Evolutionary conservation across 2,888 invertebrate species (phyloP).

Genomic region (Mactromeris polynyma): DNA sequence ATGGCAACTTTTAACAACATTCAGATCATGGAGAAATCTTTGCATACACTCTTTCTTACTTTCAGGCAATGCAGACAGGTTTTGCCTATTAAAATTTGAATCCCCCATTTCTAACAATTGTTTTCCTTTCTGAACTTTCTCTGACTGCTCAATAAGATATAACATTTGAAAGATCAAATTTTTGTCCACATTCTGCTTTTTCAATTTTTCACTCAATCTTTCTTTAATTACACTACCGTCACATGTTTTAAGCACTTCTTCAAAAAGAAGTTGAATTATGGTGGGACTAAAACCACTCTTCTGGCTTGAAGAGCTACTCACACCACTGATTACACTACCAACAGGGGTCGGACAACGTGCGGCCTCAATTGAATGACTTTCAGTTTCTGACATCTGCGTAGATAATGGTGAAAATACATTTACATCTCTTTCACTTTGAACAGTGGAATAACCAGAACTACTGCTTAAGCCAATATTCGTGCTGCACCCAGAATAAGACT

Average conservation of each 20-base stretch:
- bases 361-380: conserved; percentile 13
- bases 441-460: no score
- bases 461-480: no score
- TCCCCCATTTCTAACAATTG: neutral
- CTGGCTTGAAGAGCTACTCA: conserved; percentile 30
- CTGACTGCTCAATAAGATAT: neutral
- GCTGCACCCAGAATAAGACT: neutral
- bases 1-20: neutral
- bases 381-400: neutral
- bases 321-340: conserved; percentile 23
- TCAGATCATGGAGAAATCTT: conserved; percentile 44
- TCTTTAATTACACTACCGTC: neutral
- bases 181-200: conserved; percentile 26
- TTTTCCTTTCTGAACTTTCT: neutral
- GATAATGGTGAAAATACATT: neutral
- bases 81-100: neutral
- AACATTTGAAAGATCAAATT: neutral
- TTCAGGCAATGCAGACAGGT: conserved; percentile 30
- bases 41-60: conserved; percentile 45
- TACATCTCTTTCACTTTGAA: neutral
- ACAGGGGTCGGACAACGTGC: conserved; percentile 25
- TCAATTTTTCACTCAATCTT: conserved; percentile 35
- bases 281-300: conserved; percentile 28
- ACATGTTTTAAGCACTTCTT: conserved; percentile 32
- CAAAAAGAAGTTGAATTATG: conserved; percentile 31